A percentile compares a stretch with the other conserved stretches of the same genome.
These are phyloP conservation scores for Andrena camellia DNA, from an alignment of 2,888 invertebrate genomes.

Conservation along the genomic window DNA sequence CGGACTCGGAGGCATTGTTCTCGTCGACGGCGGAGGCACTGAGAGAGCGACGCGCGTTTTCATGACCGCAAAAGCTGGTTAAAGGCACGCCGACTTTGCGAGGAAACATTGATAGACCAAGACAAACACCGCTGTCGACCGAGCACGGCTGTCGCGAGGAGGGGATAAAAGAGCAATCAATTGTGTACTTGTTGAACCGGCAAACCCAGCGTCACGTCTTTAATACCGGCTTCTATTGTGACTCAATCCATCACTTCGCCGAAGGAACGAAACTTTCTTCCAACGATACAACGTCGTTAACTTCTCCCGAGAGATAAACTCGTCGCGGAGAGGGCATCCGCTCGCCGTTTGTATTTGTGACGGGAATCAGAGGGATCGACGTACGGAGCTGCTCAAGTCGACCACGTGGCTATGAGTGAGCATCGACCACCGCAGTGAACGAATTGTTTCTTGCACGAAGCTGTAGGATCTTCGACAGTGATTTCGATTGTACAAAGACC, in stretches of 20 bases:
- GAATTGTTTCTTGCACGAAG: neutral
- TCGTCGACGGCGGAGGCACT: neutral
- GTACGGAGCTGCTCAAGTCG: slow-evolving; percentile 56
- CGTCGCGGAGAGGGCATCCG: slow-evolving; percentile 7
- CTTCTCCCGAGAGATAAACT: slow-evolving; percentile 5
- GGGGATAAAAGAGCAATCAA: slow-evolving; percentile 48
- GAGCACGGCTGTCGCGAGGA: slow-evolving; percentile 10
- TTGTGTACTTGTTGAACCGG: slow-evolving; percentile 80
- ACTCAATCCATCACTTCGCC: slow-evolving; percentile 18
- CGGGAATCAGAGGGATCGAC: slow-evolving; percentile 44
- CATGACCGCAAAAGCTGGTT: slow-evolving; percentile 7
- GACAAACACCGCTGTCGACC: slow-evolving; percentile 28
- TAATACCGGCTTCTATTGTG: slow-evolving; percentile 42
- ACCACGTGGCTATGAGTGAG: slow-evolving; percentile 73
- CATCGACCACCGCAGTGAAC: slow-evolving; percentile 43
- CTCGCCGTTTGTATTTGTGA: slow-evolving; percentile 18
- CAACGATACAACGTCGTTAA: slow-evolving; percentile 20
- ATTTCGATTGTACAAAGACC: slow-evolving; percentile 3
- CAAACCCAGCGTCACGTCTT: slow-evolving; percentile 48
- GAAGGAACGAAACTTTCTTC: slow-evolving; percentile 27
- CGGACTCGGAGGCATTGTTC: slow-evolving; percentile 1
- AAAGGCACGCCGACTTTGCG: slow-evolving; percentile 23
- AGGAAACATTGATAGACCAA: slow-evolving; percentile 21
- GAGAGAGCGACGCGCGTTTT: neutral
- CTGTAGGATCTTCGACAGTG: neutral